Conservation (phyloP, 1,140 invertebrate species). For the Trinorchestia longiramus region DNA sequence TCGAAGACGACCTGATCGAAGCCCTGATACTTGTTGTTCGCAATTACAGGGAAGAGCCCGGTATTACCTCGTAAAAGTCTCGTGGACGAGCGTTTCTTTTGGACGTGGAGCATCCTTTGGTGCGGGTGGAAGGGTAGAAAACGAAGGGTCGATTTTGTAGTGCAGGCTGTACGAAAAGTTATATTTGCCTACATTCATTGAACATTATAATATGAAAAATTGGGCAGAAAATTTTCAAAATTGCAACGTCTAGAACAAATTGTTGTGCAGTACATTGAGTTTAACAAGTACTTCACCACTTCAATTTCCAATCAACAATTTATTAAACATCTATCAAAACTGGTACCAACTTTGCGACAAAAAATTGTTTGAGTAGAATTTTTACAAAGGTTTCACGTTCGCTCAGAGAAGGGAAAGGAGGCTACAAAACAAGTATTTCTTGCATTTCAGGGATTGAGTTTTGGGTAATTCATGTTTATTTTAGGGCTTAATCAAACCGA, state of each 20-base stretch:
- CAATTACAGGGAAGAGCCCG: constrained; percentile 52
- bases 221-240: neutral
- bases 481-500: neutral
- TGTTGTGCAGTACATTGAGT: no score
- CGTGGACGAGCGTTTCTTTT: constrained; percentile 3
- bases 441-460: no score
- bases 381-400: no score
- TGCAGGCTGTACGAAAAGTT: neutral
- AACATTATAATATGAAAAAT: neutral
- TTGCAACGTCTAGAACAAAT: neutral
- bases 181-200: neutral
- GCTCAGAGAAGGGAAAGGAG: no score
- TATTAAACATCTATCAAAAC: no score
- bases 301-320: no score
- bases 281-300: no score
- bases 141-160: neutral
- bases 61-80: constrained; percentile 46
- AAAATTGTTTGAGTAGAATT: no score
- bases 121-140: neutral
- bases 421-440: no score
- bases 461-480: no score
- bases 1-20: constrained; percentile 52
- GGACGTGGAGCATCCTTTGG: neutral
- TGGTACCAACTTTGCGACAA: no score
- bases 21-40: constrained; percentile 45